Evolutionary conservation across 2,797 vertebrate species (phyloP).

Genomic region (Philypnodon macrostomus): DNA sequence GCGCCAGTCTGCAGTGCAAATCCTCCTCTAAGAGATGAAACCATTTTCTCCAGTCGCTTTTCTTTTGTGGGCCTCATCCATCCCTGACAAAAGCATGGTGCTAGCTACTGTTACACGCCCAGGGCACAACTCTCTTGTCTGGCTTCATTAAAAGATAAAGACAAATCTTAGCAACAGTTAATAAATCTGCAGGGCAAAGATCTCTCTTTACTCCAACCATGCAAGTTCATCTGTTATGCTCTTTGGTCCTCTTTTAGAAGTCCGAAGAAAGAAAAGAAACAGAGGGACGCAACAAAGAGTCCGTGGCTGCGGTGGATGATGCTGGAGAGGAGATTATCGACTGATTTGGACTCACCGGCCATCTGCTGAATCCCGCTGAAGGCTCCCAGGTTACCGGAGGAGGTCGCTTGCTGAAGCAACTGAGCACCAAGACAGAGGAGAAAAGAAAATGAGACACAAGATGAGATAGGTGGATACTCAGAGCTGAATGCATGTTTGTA

Average conservation of each 20-base stretch:
- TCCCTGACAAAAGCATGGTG: slow-evolving; percentile 48
- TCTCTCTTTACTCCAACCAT: slow-evolving; percentile 42
- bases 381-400: slow-evolving; percentile 91
- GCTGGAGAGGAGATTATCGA: slow-evolving; percentile 15
- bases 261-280: slow-evolving; percentile 28
- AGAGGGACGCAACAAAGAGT: slow-evolving; percentile 45
- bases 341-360: slow-evolving; percentile 86
- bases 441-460: slow-evolving; percentile 17
- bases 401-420: slow-evolving; percentile 94
- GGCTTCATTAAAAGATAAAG: slow-evolving; percentile 72
- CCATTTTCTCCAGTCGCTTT: slow-evolving; percentile 19
- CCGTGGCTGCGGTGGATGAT: slow-evolving; percentile 7
- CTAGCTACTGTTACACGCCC: slow-evolving; percentile 53
- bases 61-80: slow-evolving; percentile 41
- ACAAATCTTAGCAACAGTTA: slow-evolving; percentile 66
- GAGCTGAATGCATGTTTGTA: slow-evolving; percentile 26
- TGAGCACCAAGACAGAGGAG: slow-evolving; percentile 52
- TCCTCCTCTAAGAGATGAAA: slow-evolving; percentile 9
- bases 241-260: slow-evolving; percentile 60
- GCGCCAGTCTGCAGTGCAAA: slow-evolving; percentile 55
- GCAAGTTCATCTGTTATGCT: slow-evolving; percentile 66
- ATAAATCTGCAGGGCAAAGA: slow-evolving; percentile 66
- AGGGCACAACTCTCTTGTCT: slow-evolving; percentile 54
- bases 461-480: slow-evolving; percentile 28
- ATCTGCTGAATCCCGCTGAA: slow-evolving; percentile 99